These are phyloP conservation scores for Arvicanthis niloticus DNA, from an alignment of 2,113 vertebrate species.

Conservation along the genomic window DNA sequence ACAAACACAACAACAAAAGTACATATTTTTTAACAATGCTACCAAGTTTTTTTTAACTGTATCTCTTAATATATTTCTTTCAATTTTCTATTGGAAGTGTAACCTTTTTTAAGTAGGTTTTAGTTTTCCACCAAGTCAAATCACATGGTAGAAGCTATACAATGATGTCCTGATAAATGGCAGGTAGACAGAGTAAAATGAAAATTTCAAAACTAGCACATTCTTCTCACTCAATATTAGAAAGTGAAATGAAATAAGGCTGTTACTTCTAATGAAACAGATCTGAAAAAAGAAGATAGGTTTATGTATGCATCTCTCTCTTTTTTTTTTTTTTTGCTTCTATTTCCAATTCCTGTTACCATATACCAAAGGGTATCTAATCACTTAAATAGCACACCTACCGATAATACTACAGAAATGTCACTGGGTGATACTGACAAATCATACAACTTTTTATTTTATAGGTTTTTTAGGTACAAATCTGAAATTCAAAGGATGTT, in stretches of 20 bases:
- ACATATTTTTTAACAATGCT: not conserved
- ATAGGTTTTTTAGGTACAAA: conserved; percentile 11
- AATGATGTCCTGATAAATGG: conserved; percentile 35
- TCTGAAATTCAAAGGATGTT: not conserved
- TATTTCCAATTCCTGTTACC: conserved; percentile 45
- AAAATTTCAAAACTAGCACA: conserved; percentile 56
- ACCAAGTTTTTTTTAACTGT: conserved; percentile 36
- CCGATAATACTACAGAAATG: not conserved
- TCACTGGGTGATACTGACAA: not conserved
- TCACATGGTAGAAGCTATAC: not conserved
- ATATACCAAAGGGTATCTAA: conserved; percentile 4
- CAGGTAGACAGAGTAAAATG: conserved; percentile 25
- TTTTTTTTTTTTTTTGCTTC: conserved; percentile 43
- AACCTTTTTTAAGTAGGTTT: conserved; percentile 22
- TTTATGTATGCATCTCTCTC: not conserved
- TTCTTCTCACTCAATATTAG: conserved; percentile 3
- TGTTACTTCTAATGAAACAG: not conserved
- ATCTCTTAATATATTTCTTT: conserved; percentile 45
- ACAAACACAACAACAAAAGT: not conserved
- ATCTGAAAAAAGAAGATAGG: conserved; percentile 22
- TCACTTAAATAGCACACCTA: not conserved
- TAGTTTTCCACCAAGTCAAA: conserved; percentile 10
- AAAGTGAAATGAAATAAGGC: conserved; percentile 50
- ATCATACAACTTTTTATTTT: not conserved
- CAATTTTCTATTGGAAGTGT: conserved; percentile 39